A percentile compares a stretch with the other conserved stretches of the same genome.
Conservation (phyloP, 2,888 invertebrate genomes). For the Diogma glabrata region DNA sequence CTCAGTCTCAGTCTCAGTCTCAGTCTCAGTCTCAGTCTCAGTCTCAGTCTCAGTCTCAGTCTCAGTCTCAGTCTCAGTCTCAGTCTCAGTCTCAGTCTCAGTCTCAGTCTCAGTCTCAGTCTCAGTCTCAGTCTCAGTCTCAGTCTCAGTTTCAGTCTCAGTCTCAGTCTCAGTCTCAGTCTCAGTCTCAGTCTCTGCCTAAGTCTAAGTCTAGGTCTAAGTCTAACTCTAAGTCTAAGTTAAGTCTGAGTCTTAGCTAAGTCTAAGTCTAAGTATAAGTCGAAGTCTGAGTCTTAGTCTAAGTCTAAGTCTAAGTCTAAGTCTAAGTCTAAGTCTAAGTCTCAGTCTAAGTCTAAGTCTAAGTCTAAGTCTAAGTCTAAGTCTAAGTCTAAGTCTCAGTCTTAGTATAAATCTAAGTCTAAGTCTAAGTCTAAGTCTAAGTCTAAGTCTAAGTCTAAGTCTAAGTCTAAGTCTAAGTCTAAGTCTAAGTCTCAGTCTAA, state of each 20-base stretch:
- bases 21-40: too few relatives aligned
- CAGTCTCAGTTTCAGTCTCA: too few relatives aligned
- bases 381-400: neutral
- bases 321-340: neutral
- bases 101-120: too few relatives aligned
- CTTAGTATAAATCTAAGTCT: neutral
- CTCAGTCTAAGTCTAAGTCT: neutral
- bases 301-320: neutral
- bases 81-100: too few relatives aligned
- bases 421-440: neutral
- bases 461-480: neutral
- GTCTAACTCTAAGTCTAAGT: neutral
- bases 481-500: neutral
- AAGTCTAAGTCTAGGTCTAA: neutral
- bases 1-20: too few relatives aligned
- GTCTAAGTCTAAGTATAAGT: neutral
- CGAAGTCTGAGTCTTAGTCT: neutral
- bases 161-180: neutral
- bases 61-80: too few relatives aligned
- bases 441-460: neutral
- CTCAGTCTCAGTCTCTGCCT: neutral
- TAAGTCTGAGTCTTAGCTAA: too few relatives aligned
- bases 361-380: neutral
- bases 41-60: too few relatives aligned
- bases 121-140: too few relatives aligned